Base-by-base conservation (phyloP, 2,888 invertebrate species). In the Hypomecis punctinalis region DNA sequence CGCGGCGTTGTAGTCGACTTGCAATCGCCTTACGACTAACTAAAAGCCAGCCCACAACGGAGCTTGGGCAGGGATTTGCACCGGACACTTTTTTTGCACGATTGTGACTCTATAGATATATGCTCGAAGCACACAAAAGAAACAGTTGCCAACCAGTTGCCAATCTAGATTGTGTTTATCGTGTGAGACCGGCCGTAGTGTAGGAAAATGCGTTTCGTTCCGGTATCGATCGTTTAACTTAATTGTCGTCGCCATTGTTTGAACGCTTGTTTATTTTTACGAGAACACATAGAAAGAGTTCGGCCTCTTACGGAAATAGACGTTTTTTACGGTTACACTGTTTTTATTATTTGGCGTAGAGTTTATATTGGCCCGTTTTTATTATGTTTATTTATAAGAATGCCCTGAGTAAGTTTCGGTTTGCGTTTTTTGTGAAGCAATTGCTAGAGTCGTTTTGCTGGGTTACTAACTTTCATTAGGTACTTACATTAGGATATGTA, bases 191-290 rank as follows among this genome's bases (percentile, higher is more conserved):
- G 2, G 6, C 6, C n/a, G 37, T 46, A 47, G 46, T 56, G 10
- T 33, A 67, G 68, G 56, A 66, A 72, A 80, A 78, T 76, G 76
- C 76, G 72, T 76, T 77, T 74, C 71, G 73, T 75, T 75, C 73
- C 68, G 68, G 67, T 67, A 72, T 73, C 64, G 70, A 61, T 72
- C 70, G 71, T 76, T 80, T 76, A 77, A 82, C 76, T 80, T 83
- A 83, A 83, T 83, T 82, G 83, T 79, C 77, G 70, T 68, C 74
- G 71, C 77, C 77, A 79, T 80, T 82, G 79, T 80, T 82, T 82
- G 63, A 58, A 68, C 68, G 69, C 70, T 74, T 80, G 78, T 80
- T 78, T 80, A 80, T 80, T 79, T 78, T 77, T 79, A 75, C 71
- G 77, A 68, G 76, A 67, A 71, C 71, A 61, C 73, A 74, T 73